Percentiles rank a stretch among this genome's conserved stretches.
Conservation (phyloP, 2,113 vertebrate genomes). For the Mandrillus leucophaeus region DNA sequence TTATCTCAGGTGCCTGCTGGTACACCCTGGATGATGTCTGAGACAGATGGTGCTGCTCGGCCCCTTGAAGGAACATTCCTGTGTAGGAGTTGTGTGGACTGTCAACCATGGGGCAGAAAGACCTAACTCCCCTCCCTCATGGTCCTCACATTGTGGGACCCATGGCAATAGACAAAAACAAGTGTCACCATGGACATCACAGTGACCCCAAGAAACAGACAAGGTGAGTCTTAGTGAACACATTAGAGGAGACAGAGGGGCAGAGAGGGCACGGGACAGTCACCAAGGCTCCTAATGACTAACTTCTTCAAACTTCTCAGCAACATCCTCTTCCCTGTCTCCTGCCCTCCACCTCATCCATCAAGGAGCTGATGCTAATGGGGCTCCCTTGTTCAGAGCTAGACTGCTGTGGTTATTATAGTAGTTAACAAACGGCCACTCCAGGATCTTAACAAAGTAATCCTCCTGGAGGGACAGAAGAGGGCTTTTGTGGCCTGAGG, state of each 20-base stretch:
- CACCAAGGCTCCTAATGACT: background rate
- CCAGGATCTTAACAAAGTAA: constrained; percentile 89
- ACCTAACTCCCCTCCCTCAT: background rate
- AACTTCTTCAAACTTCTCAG: background rate
- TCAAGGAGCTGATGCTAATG: constrained; percentile 88
- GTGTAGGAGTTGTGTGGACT: background rate
- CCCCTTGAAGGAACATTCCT: constrained; percentile 91
- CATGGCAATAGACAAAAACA: background rate
- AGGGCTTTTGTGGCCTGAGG: background rate
- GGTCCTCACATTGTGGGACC: background rate
- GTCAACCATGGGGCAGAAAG: background rate
- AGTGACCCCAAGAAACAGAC: background rate
- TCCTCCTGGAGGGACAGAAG: constrained; percentile 84
- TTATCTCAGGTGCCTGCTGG: constrained; percentile 72
- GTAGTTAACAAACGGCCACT: constrained; percentile 92
- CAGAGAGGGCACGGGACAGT: background rate
- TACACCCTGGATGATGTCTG: constrained; percentile 45
- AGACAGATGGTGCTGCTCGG: constrained; percentile 82
- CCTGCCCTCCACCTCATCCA: constrained; percentile 86
- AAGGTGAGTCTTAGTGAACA: background rate
- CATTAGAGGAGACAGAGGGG: background rate
- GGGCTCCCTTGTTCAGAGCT: constrained; percentile 89
- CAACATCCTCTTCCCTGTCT: background rate
- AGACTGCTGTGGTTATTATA: constrained; percentile 91
- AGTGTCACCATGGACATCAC: background rate